Evolutionary conservation across 37 sponge, comb jelly and placozoan species (phyloP).

Genomic region (Chondrilla cf. caribensis): DNA sequence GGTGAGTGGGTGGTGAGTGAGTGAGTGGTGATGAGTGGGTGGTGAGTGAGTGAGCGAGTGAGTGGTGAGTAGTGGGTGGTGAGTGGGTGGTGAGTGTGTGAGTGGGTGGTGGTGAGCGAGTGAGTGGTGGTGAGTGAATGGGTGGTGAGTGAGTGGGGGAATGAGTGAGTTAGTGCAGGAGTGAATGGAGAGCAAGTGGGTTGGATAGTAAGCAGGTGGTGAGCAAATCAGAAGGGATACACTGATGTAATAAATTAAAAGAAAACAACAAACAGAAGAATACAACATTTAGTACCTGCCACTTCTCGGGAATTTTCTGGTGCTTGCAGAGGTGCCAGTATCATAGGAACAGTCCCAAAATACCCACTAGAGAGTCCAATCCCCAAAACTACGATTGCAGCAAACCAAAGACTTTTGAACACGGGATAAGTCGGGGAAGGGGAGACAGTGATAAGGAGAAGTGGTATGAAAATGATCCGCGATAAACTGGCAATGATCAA

Average conservation of each 20-base stretch:
- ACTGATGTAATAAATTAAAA: too few species aligned
- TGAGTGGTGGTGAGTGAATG: background rate
- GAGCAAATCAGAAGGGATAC: too few species aligned
- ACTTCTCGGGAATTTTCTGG: slow-evolving; percentile 59
- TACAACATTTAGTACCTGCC: slow-evolving; percentile 45
- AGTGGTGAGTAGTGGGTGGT: background rate
- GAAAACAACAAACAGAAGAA: too few species aligned
- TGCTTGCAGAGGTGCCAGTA: slow-evolving; percentile 48
- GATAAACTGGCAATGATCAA: slow-evolving; percentile 39
- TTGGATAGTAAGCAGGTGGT: too few species aligned
- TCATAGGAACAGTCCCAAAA: slow-evolving; percentile 71
- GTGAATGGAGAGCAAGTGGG: too few species aligned
- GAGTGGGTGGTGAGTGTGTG: background rate
- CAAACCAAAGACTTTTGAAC: background rate
- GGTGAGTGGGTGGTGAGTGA: background rate
- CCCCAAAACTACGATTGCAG: slow-evolving; percentile 28
- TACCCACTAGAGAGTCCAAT: slow-evolving; percentile 80
- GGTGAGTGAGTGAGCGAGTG: background rate
- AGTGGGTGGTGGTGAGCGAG: background rate
- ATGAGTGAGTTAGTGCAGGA: background rate
- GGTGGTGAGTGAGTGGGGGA: background rate
- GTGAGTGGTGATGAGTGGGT: background rate
- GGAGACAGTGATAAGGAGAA: slow-evolving; percentile 60
- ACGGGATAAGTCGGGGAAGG: slow-evolving; percentile 73
- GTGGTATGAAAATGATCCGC: slow-evolving; percentile 64